Conservation (phyloP, 2,113 vertebrate species). For the Terrapene triunguis region DNA sequence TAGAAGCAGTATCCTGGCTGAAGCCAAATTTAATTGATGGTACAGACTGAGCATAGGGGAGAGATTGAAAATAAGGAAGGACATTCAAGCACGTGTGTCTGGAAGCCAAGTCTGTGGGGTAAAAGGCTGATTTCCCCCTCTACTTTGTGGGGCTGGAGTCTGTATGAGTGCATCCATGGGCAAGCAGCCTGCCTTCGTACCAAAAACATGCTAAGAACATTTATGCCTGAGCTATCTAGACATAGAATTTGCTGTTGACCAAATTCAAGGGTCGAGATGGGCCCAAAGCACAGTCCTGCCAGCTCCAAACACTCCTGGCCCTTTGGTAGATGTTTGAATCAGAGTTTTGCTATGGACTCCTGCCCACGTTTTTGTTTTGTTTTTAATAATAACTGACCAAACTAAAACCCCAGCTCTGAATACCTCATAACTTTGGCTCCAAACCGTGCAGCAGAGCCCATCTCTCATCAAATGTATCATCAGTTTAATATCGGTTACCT, state of each 20-base stretch:
- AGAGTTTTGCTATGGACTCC: neutral
- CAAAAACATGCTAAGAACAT: neutral
- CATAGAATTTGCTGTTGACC: neutral
- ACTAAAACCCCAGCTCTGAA: neutral
- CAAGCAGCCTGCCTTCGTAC: neutral
- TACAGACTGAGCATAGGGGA: neutral
- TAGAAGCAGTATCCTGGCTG: neutral
- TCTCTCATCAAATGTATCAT: neutral
- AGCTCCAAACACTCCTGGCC: neutral
- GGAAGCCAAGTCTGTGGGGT: slow-evolving; percentile 54
- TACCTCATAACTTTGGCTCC: neutral
- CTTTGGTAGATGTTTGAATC: neutral
- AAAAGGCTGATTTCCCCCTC: slow-evolving; percentile 52
- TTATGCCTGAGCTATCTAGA: neutral
- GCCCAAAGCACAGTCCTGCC: neutral
- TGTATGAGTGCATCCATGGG: neutral
- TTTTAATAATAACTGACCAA: neutral
- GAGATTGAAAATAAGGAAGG: neutral
- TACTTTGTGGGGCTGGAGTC: accelerated
- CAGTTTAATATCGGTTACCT: neutral
- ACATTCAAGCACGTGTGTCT: neutral
- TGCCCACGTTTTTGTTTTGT: too few species aligned
- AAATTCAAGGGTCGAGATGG: neutral
- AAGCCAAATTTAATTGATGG: neutral
- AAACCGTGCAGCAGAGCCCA: neutral